Evolutionary conservation across 2,888 invertebrate species (phyloP).

Genomic region (Dryocosmus kuriphilus): DNA sequence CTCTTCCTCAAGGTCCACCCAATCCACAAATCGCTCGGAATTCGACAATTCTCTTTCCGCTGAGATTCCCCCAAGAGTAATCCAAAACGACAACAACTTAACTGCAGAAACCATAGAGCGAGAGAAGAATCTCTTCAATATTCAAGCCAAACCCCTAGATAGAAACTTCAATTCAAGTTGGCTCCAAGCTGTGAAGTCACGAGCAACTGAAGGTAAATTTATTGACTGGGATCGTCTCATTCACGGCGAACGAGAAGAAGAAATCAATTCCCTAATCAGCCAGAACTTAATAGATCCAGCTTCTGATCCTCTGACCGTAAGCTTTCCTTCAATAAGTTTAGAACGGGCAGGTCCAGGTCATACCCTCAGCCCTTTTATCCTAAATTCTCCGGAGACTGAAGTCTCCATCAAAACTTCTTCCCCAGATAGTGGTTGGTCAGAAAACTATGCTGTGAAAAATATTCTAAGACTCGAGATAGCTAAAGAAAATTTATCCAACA

Average conservation of each 20-base stretch:
- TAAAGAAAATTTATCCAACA: constrained; percentile 66
- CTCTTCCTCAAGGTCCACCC: constrained; percentile 70
- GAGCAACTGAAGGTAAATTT: constrained; percentile 56
- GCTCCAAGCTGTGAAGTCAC: constrained; percentile 53
- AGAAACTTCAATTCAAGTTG: constrained; percentile 60
- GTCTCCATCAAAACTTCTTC: constrained; percentile 76
- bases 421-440: constrained; percentile 76
- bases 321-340: constrained; percentile 70
- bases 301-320: constrained; percentile 65
- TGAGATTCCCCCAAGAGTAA: constrained; percentile 38
- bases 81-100: constrained; percentile 42
- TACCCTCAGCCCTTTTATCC: constrained; percentile 68
- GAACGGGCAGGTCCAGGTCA: constrained; percentile 71
- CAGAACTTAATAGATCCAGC: constrained; percentile 64
- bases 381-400: constrained; percentile 76
- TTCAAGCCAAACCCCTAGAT: constrained; percentile 48
- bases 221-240: constrained; percentile 71
- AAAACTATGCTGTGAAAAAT: constrained; percentile 77
- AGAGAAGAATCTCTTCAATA: constrained; percentile 47
- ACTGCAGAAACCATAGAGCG: constrained; percentile 42
- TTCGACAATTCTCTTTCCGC: constrained; percentile 50
- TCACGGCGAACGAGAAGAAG: constrained; percentile 65
- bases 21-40: constrained; percentile 66
- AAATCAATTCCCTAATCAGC: constrained; percentile 65
- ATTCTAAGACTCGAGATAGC: constrained; percentile 78